Percentiles rank a stretch among this genome's conserved stretches.
Evolutionary conservation across 2,113 vertebrate species (phyloP).

Genomic region (Cettia cetti): DNA sequence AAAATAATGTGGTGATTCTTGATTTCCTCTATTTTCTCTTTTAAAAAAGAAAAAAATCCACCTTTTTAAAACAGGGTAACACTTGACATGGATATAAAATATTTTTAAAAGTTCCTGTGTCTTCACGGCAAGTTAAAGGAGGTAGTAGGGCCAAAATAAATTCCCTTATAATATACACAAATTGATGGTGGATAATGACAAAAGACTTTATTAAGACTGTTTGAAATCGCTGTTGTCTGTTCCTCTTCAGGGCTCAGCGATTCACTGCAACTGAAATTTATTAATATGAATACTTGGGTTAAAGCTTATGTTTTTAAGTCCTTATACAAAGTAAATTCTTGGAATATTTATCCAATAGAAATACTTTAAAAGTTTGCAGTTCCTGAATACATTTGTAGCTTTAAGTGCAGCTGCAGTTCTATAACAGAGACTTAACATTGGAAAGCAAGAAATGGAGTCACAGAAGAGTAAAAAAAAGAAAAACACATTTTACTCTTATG

Average conservation of each 20-base stretch:
- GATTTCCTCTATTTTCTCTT: not conserved
- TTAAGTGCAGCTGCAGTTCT: not conserved
- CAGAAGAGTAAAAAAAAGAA: not conserved
- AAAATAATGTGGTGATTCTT: not conserved
- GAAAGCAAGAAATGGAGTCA: not conserved
- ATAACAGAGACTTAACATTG: not conserved
- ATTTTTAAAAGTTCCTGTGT: not conserved
- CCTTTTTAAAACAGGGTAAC: not conserved
- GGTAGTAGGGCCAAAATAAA: not conserved
- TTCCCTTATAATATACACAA: not conserved
- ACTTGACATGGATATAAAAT: not conserved
- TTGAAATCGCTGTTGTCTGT: not conserved
- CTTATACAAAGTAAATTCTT: not conserved
- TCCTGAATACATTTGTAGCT: not conserved
- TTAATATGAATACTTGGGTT: not conserved
- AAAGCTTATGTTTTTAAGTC: not conserved
- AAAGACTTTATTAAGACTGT: not conserved
- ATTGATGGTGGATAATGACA: not conserved
- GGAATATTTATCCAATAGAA: conserved; percentile 7
- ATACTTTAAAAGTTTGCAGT: not conserved
- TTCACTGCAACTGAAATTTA: conserved; percentile 2
- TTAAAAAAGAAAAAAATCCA: not conserved
- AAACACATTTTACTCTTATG: not conserved
- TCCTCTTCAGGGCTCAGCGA: not conserved
- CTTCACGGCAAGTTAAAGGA: not conserved